These are phyloP conservation scores for Apodemia hepburni DNA, from an alignment of 2,888 invertebrate genomes.

Conservation along the genomic window DNA sequence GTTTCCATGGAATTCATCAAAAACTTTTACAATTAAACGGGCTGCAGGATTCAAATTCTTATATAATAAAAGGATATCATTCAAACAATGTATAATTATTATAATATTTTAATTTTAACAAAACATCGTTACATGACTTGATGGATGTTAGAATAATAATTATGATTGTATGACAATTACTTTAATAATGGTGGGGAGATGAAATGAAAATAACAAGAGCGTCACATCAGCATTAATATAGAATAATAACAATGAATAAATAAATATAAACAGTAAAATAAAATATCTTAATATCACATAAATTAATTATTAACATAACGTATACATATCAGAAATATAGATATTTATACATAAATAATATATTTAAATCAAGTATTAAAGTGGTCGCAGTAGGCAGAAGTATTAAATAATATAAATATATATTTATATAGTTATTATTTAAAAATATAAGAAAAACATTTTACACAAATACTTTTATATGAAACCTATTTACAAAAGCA, in stretches of 20 bases:
- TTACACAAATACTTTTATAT: slow-evolving; percentile 62
- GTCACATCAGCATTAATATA: slow-evolving; percentile 1
- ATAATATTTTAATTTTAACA: slow-evolving; percentile 13
- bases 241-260: background rate
- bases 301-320: background rate
- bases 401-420: background rate
- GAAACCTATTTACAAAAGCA: slow-evolving; percentile 73
- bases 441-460: slow-evolving; percentile 43
- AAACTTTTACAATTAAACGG: too few species aligned
- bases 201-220: background rate
- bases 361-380: background rate
- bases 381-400: background rate
- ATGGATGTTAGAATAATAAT: slow-evolving; percentile 20
- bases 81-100: background rate
- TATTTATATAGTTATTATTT: slow-evolving; percentile 8
- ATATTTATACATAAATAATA: background rate
- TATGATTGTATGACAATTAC: slow-evolving; percentile 10
- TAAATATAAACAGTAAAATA: slow-evolving; percentile 5
- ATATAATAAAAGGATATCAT: background rate
- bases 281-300: slow-evolving; percentile 17
- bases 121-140: slow-evolving; percentile 18
- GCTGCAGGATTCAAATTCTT: too few species aligned
- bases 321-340: background rate
- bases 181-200: slow-evolving; percentile 7
- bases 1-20: too few species aligned